Percentiles rank a stretch among this genome's conserved stretches.
Evolutionary conservation across 1,140 invertebrate genomes (phyloP).

Genomic region (Armadillidium nasatum): DNA sequence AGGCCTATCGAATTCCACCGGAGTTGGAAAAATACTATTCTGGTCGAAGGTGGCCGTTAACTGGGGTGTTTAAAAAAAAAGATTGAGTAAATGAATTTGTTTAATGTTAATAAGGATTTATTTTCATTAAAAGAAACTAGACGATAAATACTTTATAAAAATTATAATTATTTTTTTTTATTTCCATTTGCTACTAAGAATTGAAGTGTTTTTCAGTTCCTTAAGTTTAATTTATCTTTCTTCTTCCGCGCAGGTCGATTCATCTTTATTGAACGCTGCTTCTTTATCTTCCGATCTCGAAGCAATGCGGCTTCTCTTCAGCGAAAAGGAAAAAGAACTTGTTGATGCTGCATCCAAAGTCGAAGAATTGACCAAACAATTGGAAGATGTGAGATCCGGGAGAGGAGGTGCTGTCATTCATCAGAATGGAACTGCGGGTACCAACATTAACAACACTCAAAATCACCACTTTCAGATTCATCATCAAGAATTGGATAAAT

Average conservation of each 20-base stretch:
- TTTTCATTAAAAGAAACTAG: no score
- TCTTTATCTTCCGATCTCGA: slow-evolving; percentile 66
- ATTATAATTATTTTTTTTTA: no score
- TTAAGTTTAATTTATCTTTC: background rate
- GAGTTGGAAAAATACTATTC: no score
- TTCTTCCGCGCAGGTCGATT: slow-evolving; percentile 31
- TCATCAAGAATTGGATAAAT: slow-evolving; percentile 79
- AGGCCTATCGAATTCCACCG: no score
- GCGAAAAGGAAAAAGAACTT: slow-evolving; percentile 95
- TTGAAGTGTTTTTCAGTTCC: no score
- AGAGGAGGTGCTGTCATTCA: slow-evolving; percentile 49
- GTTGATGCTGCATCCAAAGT: slow-evolving; percentile 91
- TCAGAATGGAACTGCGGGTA: slow-evolving; percentile 46
- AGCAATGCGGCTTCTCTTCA: slow-evolving; percentile 89
- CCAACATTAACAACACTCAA: slow-evolving; percentile 27
- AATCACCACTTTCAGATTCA: slow-evolving; percentile 61
- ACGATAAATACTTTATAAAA: no score
- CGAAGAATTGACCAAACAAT: slow-evolving; percentile 84
- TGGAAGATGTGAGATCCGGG: slow-evolving; percentile 74
- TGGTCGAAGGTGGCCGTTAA: no score
- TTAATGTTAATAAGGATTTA: no score
- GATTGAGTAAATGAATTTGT: no score
- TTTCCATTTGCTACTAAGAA: no score
- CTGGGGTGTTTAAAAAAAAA: no score
- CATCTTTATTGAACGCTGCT: slow-evolving; percentile 33